Evolutionary conservation across 2,888 invertebrate genomes (phyloP).

Genomic region (Trissolcus japonicus): DNA sequence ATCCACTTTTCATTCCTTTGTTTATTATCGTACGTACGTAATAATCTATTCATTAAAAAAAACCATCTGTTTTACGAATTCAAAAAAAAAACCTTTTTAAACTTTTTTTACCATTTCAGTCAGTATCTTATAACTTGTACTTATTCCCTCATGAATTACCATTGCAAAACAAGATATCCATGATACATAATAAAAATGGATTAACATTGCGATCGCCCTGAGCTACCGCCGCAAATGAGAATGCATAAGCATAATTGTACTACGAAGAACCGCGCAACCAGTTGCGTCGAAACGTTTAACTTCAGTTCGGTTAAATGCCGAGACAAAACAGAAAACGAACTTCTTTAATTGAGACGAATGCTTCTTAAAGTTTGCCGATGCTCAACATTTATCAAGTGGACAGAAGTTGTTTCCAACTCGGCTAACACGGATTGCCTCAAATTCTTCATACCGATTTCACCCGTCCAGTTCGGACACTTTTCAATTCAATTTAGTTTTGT

Average conservation of each 20-base stretch:
- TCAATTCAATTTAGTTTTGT: conserved; percentile 40
- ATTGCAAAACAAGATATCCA: conserved; percentile 15
- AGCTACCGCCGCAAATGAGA: conserved; percentile 31
- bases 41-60: not conserved
- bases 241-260: conserved; percentile 32
- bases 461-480: conserved; percentile 18
- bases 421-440: conserved; percentile 27
- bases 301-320: conserved; percentile 47
- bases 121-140: not conserved
- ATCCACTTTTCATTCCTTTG: too few relatives aligned
- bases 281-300: conserved; percentile 49
- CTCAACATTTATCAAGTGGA: conserved; percentile 55
- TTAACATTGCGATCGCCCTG: conserved; percentile 27
- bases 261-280: conserved; percentile 48
- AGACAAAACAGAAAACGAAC: conserved; percentile 54
- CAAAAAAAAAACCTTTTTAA: not conserved
- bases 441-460: conserved; percentile 47
- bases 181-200: conserved; percentile 35
- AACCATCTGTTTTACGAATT: not conserved
- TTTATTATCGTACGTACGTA: not conserved
- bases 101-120: not conserved
- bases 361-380: conserved; percentile 54
- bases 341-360: conserved; percentile 57
- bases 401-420: conserved; percentile 52
- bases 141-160: not conserved